Evolutionary conservation across 2,113 vertebrate genomes (phyloP).

Genomic region (Pantherophis guttatus): DNA sequence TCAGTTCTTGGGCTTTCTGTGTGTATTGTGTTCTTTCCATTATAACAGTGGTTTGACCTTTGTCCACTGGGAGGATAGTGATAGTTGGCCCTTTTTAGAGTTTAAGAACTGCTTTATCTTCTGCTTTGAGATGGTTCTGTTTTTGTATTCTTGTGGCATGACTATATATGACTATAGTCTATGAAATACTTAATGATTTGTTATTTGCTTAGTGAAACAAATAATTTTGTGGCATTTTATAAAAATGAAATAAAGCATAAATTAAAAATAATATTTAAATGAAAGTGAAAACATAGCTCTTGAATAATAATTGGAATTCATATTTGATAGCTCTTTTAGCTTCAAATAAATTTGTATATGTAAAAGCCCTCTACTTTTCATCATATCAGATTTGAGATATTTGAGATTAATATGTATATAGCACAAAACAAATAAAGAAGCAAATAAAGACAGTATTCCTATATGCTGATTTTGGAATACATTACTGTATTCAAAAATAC

Average conservation of each 20-base stretch:
- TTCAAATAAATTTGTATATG: background rate
- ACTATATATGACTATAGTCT: background rate
- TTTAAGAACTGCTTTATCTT: background rate
- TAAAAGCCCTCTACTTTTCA: background rate
- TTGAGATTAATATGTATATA: background rate
- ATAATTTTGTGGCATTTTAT: background rate
- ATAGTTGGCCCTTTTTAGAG: background rate
- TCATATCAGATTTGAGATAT: background rate
- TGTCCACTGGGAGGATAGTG: background rate
- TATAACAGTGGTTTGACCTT: background rate
- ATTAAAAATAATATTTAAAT: background rate
- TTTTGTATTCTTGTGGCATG: background rate
- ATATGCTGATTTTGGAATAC: background rate
- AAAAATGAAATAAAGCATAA: background rate
- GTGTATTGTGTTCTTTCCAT: background rate
- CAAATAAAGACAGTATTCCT: background rate
- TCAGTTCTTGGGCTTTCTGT: background rate
- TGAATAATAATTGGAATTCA: background rate
- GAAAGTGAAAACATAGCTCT: background rate
- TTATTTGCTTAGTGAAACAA: background rate
- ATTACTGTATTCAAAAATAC: background rate
- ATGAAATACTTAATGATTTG: background rate
- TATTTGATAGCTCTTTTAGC: background rate
- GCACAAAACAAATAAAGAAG: background rate
- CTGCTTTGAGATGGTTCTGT: background rate